Evolutionary conservation across 2,888 invertebrate species (phyloP).

Genomic region (Miltochrista miniata): DNA sequence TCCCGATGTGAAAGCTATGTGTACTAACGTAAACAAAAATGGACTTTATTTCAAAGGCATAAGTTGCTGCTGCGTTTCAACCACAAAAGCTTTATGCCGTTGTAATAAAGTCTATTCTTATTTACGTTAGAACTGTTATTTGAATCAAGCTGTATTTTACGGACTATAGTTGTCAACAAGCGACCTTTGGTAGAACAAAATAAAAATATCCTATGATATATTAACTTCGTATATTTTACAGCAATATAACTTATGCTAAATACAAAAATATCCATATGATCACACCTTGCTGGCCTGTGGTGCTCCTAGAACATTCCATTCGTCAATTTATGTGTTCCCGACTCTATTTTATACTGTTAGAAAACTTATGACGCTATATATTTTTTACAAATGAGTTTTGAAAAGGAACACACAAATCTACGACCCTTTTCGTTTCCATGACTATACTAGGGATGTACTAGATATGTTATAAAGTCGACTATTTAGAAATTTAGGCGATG

Average conservation of each 20-base stretch:
- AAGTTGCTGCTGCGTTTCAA: too few relatives aligned
- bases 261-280: constrained; percentile 80
- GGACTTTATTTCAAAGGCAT: too few relatives aligned
- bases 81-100: too few relatives aligned
- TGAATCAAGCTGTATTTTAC: too few relatives aligned
- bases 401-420: constrained; percentile 22
- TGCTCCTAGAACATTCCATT: constrained; percentile 46
- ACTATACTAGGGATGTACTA: constrained; percentile 23
- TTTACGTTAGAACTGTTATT: too few relatives aligned
- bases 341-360: constrained; percentile 5
- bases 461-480: constrained; percentile 20
- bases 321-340: constrained; percentile 38
- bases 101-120: too few relatives aligned
- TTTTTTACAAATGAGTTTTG: not conserved
- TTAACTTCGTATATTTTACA: constrained; percentile 76
- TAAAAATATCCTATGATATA: constrained; percentile 42
- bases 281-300: constrained; percentile 48
- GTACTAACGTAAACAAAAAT: too few relatives aligned
- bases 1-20: too few relatives aligned
- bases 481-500: constrained; percentile 1
- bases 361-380: not conserved
- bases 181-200: not conserved
- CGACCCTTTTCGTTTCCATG: constrained; percentile 17
- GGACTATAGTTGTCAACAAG: too few relatives aligned
- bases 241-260: constrained; percentile 75